phyloP scores from a whole-genome alignment of 2,113 vertebrate species.

The Rhea pennata region DNA sequence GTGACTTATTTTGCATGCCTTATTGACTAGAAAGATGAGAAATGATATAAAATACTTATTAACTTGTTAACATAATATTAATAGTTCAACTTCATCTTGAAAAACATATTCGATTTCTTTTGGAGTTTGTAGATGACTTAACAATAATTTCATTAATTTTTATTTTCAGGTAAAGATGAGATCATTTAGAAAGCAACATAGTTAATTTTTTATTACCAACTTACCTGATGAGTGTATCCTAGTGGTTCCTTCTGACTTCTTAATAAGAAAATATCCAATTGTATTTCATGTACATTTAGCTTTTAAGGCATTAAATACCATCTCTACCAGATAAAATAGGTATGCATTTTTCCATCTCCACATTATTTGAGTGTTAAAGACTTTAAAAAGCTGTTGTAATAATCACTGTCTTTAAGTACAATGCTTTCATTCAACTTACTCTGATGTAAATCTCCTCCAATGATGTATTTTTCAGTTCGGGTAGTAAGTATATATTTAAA shows the following conservation, averaged over 20 bases:
- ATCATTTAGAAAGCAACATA: neutral
- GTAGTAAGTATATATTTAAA: neutral
- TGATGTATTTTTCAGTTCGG: neutral
- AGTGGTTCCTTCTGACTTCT: neutral
- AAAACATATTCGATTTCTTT: neutral
- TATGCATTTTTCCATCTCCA: neutral
- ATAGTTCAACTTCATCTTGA: neutral
- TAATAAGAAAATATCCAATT: neutral
- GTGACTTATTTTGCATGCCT: neutral
- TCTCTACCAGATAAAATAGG: rapidly evolving
- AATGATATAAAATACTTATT: neutral
- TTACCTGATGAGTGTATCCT: neutral
- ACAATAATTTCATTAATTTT: neutral
- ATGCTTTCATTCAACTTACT: neutral
- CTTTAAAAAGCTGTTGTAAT: neutral
- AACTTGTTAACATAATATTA: neutral
- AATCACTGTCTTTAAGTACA: neutral
- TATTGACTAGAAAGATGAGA: neutral
- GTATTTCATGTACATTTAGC: neutral
- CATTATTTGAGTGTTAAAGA: neutral
- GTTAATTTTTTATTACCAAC: neutral
- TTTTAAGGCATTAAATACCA: neutral
- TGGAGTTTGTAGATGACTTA: neutral
- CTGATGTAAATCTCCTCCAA: neutral
- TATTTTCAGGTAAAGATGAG: neutral